These are phyloP conservation scores for Gortyna flavago DNA, from an alignment of 2,888 invertebrate genomes.

Conservation along the genomic window DNA sequence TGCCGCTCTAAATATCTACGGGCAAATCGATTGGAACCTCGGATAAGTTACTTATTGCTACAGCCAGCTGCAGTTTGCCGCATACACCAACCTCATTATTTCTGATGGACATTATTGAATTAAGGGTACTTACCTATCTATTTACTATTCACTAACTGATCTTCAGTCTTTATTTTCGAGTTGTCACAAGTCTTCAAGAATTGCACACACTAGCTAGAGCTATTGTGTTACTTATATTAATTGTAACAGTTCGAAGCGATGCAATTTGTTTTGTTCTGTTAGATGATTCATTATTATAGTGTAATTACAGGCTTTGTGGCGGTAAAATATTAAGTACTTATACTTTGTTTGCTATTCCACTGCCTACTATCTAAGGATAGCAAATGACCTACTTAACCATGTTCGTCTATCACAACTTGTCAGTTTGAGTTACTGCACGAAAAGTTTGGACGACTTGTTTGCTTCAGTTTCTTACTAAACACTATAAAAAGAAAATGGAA, in stretches of 20 bases:
- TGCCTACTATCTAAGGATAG: slow-evolving; percentile 68
- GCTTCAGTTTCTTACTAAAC: slow-evolving; percentile 44
- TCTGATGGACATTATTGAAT: slow-evolving; percentile 57
- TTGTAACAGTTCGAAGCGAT: slow-evolving; percentile 49
- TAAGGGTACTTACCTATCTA: slow-evolving; percentile 11
- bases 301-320: slow-evolving; percentile 61
- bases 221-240: slow-evolving; percentile 53
- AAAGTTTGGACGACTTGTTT: slow-evolving; percentile 32
- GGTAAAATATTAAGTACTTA: slow-evolving; percentile 56
- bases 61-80: slow-evolving; percentile 74
- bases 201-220: slow-evolving; percentile 1
- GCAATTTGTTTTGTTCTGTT: slow-evolving; percentile 59
- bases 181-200: slow-evolving; percentile 27
- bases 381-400: slow-evolving; percentile 73
- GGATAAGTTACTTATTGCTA: slow-evolving; percentile 74
- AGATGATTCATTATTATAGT: slow-evolving; percentile 67
- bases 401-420: slow-evolving; percentile 50
- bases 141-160: slow-evolving; percentile 26
- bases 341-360: slow-evolving; percentile 64
- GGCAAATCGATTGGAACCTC: slow-evolving; percentile 73
- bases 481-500: slow-evolving; percentile 56
- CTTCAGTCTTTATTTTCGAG: slow-evolving; percentile 12
- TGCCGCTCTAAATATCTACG: slow-evolving; percentile 70
- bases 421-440: slow-evolving; percentile 19
- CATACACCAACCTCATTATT: slow-evolving; percentile 67